phyloP scores from a whole-genome alignment of 2,113 vertebrate species.

The Halichoeres trimaculatus region DNA sequence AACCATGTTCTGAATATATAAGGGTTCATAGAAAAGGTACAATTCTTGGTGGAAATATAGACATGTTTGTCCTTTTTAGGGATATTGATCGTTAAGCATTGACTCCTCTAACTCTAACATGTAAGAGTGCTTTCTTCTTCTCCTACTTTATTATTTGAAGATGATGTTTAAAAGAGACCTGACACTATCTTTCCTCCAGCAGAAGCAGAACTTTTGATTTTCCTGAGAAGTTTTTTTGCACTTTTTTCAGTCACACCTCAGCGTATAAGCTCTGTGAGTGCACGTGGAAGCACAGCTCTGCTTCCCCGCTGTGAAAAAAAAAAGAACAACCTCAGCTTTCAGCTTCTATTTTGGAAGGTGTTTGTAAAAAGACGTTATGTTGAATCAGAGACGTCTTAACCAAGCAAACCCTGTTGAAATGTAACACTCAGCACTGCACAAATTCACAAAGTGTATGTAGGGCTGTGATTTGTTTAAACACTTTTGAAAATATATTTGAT shows the following conservation, averaged over 20 bases:
- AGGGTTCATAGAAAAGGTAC: too few relatives aligned
- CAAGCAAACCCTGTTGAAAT: not conserved
- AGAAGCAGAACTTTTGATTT: conserved; percentile 38
- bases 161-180: conserved; percentile 34
- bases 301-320: conserved; percentile 31
- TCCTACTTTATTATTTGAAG: not conserved
- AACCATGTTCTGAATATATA: too few relatives aligned
- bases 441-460: not conserved
- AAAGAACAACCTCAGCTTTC: conserved; percentile 31
- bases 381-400: conserved; percentile 18
- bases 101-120: too few relatives aligned
- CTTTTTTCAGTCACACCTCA: conserved; percentile 29
- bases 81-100: too few relatives aligned
- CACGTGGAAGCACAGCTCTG: conserved; percentile 16
- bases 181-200: conserved; percentile 21
- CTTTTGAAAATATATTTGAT: not conserved
- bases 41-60: too few relatives aligned
- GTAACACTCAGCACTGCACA: not conserved
- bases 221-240: conserved; percentile 15
- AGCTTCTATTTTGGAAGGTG: conserved; percentile 5
- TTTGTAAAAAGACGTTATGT: conserved; percentile 28
- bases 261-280: conserved; percentile 9
- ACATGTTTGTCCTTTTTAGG: too few relatives aligned
- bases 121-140: not conserved
- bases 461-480: not conserved